Conservation (phyloP, 1,140 invertebrate genomes). For the Uloborus diversus region DNA sequence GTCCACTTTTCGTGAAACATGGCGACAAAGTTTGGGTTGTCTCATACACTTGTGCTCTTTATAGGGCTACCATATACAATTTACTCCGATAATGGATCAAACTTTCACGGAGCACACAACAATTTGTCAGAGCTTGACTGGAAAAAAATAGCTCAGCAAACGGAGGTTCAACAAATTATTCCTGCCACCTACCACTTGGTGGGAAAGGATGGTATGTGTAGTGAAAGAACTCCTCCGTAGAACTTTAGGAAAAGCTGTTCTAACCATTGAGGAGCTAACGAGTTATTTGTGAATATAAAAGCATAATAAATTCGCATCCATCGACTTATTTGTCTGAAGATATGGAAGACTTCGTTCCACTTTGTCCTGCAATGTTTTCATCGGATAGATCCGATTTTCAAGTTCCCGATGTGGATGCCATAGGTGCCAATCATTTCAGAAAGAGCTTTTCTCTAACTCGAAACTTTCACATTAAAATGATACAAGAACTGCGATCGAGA, state of each 20-base stretch:
- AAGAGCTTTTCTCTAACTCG: too few species aligned
- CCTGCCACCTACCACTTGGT: too few species aligned
- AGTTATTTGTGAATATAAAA: background rate
- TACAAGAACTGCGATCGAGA: too few species aligned
- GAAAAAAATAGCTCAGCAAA: background rate
- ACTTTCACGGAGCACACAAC: background rate
- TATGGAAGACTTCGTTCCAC: background rate
- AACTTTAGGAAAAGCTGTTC: background rate
- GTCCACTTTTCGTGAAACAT: background rate
- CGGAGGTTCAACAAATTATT: background rate
- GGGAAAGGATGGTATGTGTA: background rate
- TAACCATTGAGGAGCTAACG: background rate
- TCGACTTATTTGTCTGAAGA: background rate
- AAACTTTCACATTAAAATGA: too few species aligned
- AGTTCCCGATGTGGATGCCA: too few species aligned
- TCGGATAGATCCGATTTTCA: too few species aligned
- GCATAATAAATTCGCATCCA: background rate
- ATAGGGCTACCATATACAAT: background rate
- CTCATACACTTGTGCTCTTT: background rate
- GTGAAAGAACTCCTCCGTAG: background rate
- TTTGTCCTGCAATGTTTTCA: too few species aligned
- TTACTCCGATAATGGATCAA: background rate
- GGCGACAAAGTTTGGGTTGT: background rate
- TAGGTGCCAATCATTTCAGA: too few species aligned
- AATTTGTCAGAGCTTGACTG: background rate